Base-by-base conservation (phyloP, 2,113 vertebrate genomes). In the Symphodus melops region DNA sequence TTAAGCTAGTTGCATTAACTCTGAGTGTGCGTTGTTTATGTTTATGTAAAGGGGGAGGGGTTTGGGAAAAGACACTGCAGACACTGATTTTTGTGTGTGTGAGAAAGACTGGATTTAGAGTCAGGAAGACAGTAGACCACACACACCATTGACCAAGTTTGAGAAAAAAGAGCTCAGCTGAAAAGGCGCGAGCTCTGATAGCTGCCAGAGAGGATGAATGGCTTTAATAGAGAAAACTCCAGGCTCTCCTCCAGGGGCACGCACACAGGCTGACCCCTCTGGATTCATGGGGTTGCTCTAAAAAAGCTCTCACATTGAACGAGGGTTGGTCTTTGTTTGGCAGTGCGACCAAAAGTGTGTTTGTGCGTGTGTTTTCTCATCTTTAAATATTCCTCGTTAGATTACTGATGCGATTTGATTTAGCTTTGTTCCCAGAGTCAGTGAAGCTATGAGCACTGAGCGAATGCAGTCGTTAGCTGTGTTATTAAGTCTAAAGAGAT, bases 151-250 rank as follows among this genome's bases (percentile, higher is more conserved):
- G 67, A 86, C 68, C 28, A 49, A 60, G 67, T 44, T 67, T 23
- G 39, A 52, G 28, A 54, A 58, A 72, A 54, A 68, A 46, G 53
- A 60, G 21, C 48, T 60, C n/a, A 65, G 63, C 76, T 87, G 67
- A 81, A 81, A 81, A 79, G 75, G 68, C 48, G 14, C 37, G 10
- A 81, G 33, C 59, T 46, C 67, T 33, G 83, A 83, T 79, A 73
- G 71, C 55, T 83, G 77, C 77, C 84, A 85, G 66, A 81, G 46
- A 81, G 72, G 79, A 87, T 90, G 83, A 89, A 89, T 88, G 77
- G 75, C 57, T 90, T 90, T 82, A 82, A 86, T 88, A 73, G 83
- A 86, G 79, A 85, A 85, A 78, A 85, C 70, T 85, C 75, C 78
- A 74, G 83, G 74, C 72, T 81, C 81, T 13, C 17, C 67, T 77